phyloP scores from a whole-genome alignment of 2,888 invertebrate species.

The Blomia tropicalis region DNA sequence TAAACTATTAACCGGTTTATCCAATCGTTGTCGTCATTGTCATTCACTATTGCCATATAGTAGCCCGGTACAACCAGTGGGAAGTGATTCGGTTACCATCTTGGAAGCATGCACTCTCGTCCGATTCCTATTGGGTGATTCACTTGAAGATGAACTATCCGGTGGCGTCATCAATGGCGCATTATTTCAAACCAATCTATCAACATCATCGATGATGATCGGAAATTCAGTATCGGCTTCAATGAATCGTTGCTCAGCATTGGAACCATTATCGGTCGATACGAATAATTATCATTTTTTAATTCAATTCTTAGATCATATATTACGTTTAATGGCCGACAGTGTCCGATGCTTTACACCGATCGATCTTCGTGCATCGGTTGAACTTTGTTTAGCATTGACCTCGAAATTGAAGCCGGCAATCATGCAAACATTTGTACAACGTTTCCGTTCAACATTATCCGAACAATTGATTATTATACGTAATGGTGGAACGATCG shows the following conservation, averaged over 20 bases:
- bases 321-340: background rate
- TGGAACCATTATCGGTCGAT: slow-evolving; percentile 13
- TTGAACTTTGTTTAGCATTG: slow-evolving; percentile 19
- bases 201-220: background rate
- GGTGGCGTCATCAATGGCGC: background rate
- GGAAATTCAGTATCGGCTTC: background rate
- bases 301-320: slow-evolving; percentile 18
- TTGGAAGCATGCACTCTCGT: slow-evolving; percentile 54
- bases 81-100: slow-evolving; percentile 37
- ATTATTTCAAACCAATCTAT: background rate
- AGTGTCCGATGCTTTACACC: background rate
- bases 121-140: slow-evolving; percentile 51
- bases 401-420: slow-evolving; percentile 19
- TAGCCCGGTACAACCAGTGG: slow-evolving; percentile 42
- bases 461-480: background rate
- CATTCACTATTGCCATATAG: slow-evolving; percentile 21
- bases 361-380: slow-evolving; percentile 13
- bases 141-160: background rate
- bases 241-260: slow-evolving; percentile 12
- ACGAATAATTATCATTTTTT: slow-evolving; percentile 14
- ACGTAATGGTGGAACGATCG: background rate
- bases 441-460: background rate
- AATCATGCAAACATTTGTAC: slow-evolving; percentile 17
- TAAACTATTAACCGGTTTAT: background rate
- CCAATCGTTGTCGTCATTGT: slow-evolving; percentile 1